A percentile compares a stretch with the other conserved stretches of the same genome.
phyloP scores from a whole-genome alignment of 2,888 invertebrate species.

The Caenorhabditis uteleia region DNA sequence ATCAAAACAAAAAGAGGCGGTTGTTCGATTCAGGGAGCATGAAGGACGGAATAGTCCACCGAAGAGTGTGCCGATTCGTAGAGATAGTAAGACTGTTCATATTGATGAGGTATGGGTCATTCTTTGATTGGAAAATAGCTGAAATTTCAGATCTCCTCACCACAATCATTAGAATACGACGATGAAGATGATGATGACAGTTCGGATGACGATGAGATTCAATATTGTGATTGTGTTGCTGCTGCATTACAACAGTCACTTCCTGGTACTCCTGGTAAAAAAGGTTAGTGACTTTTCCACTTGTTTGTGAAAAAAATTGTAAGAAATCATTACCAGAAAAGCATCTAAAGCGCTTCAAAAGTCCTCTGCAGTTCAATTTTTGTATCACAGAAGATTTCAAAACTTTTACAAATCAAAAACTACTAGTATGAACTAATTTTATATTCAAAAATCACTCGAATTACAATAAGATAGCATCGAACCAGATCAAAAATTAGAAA shows the following conservation, averaged over 20 bases:
- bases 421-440: too few species aligned
- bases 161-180: constrained; percentile 41
- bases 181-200: constrained; percentile 14
- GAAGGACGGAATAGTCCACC: constrained; percentile 32
- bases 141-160: constrained; percentile 22
- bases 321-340: too few species aligned
- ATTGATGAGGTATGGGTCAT: constrained; percentile 23
- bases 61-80: constrained; percentile 7
- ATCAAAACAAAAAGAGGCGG: constrained; percentile 22
- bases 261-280: constrained; percentile 58
- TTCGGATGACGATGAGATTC: constrained; percentile 45
- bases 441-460: too few species aligned
- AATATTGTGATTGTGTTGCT: constrained; percentile 59
- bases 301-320: constrained; percentile 1
- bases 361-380: too few species aligned
- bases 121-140: not conserved
- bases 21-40: constrained; percentile 29
- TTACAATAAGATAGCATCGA: too few species aligned
- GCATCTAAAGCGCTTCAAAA: too few species aligned
- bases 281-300: constrained; percentile 39
- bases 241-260: constrained; percentile 50
- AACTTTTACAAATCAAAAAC: too few species aligned
- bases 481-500: too few species aligned
- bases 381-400: too few species aligned
- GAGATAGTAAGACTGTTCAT: constrained; percentile 24